These are phyloP conservation scores for Pyrgilauda ruficollis DNA, from an alignment of 2,113 vertebrate species.

Conservation along the genomic window DNA sequence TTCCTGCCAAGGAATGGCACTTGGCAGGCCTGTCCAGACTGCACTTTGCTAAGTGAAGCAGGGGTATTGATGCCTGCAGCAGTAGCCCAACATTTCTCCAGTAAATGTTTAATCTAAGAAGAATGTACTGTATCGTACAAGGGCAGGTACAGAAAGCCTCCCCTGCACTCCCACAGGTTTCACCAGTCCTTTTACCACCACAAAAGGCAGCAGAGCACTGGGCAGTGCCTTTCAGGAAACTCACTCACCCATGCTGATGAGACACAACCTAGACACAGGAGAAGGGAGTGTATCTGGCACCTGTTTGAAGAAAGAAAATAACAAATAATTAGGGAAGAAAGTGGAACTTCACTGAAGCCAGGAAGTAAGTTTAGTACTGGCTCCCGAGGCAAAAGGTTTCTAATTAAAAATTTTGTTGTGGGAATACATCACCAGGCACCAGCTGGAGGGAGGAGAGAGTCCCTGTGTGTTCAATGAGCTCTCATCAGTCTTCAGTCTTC, in stretches of 20 bases:
- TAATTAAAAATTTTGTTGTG: not conserved
- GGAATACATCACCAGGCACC: not conserved
- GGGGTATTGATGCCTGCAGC: not conserved
- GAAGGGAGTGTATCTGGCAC: not conserved
- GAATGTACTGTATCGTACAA: not conserved
- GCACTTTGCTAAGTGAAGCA: not conserved
- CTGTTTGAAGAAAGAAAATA: slow-evolving; percentile 9
- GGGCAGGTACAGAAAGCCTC: not conserved
- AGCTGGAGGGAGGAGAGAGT: not conserved
- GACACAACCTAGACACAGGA: not conserved
- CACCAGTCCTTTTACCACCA: not conserved
- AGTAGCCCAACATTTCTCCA: not conserved
- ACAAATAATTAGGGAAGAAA: not conserved
- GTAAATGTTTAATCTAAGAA: not conserved
- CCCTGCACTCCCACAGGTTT: not conserved
- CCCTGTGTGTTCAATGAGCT: not conserved
- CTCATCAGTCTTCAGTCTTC: not conserved
- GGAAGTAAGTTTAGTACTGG: not conserved
- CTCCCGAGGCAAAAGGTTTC: not conserved
- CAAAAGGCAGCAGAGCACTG: not conserved
- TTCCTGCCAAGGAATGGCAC: not conserved
- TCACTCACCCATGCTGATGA: not conserved
- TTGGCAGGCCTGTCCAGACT: not conserved
- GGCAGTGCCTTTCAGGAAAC: not conserved
- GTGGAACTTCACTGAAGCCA: not conserved